A percentile compares a stretch with the other conserved stretches of the same genome.
phyloP scores from a whole-genome alignment of 2,113 vertebrate species.

The Fregata magnificens region DNA sequence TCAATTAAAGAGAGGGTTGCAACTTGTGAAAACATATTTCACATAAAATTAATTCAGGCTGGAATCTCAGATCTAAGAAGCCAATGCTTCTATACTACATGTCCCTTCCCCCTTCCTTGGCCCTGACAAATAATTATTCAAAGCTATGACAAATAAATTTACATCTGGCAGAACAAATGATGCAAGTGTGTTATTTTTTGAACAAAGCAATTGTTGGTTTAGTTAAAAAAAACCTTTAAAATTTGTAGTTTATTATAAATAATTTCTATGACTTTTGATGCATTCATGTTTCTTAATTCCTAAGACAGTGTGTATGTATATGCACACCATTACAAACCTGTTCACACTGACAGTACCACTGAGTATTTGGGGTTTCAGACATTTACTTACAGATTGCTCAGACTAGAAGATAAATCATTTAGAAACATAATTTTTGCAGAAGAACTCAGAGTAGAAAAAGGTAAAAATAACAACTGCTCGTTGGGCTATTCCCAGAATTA shows the following conservation, averaged over 20 bases:
- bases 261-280: background rate
- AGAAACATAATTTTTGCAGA: background rate
- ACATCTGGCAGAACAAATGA: background rate
- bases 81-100: background rate
- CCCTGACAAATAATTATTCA: background rate
- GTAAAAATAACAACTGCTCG: background rate
- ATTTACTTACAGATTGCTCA: background rate
- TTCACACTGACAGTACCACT: background rate
- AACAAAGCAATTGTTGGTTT: background rate
- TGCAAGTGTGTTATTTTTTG: background rate
- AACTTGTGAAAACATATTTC: slow-evolving; percentile 15
- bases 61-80: background rate
- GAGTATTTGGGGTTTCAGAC: background rate
- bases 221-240: background rate
- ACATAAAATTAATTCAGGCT: background rate
- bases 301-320: background rate
- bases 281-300: background rate
- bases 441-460: background rate
- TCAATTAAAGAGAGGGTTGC: background rate
- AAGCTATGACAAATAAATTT: background rate
- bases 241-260: background rate
- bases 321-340: background rate
- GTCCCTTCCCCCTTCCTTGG: background rate
- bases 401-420: background rate
- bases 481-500: background rate